A percentile compares a stretch with the other conserved stretches of the same genome.
Conservation (phyloP, 1,140 invertebrate genomes). For the Cydia splendana region DNA sequence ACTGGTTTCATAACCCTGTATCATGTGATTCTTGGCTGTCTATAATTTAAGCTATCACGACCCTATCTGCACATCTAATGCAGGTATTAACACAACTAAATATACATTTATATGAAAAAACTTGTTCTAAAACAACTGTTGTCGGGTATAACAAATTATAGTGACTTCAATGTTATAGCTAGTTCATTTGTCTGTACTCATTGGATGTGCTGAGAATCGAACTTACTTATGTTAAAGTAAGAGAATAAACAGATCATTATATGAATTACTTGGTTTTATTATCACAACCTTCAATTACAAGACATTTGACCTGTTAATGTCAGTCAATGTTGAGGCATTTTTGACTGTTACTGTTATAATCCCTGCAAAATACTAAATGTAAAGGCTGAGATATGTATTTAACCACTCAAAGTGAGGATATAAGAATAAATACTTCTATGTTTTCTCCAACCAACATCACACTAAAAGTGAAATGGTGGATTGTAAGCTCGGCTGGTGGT, state of each 20-base stretch:
- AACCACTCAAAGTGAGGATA: too few relatives aligned
- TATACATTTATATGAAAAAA: background rate
- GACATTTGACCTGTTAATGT: too few relatives aligned
- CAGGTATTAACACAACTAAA: background rate
- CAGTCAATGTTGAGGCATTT: too few relatives aligned
- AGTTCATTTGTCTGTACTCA: constrained; percentile 10
- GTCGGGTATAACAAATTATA: background rate
- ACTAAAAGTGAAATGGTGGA: too few relatives aligned
- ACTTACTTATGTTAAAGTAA: constrained; percentile 51
- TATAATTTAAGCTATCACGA: constrained; percentile 25
- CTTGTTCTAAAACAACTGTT: background rate
- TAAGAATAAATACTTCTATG: too few relatives aligned
- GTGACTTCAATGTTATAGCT: background rate
- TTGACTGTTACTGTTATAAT: too few relatives aligned
- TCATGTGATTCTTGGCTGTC: constrained; percentile 28
- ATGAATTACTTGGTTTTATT: constrained; percentile 49
- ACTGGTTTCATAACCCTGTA: background rate
- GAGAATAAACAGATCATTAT: constrained; percentile 64
- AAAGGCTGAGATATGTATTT: too few relatives aligned
- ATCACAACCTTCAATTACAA: background rate
- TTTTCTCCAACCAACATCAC: too few relatives aligned
- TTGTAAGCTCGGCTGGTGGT: too few relatives aligned
- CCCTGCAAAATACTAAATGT: too few relatives aligned
- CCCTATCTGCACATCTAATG: constrained; percentile 13
- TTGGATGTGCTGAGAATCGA: constrained; percentile 50